A percentile compares a stretch with the other conserved stretches of the same genome.
phyloP scores from a whole-genome alignment of 2,797 vertebrate species.

The Cyprinella venusta region DNA sequence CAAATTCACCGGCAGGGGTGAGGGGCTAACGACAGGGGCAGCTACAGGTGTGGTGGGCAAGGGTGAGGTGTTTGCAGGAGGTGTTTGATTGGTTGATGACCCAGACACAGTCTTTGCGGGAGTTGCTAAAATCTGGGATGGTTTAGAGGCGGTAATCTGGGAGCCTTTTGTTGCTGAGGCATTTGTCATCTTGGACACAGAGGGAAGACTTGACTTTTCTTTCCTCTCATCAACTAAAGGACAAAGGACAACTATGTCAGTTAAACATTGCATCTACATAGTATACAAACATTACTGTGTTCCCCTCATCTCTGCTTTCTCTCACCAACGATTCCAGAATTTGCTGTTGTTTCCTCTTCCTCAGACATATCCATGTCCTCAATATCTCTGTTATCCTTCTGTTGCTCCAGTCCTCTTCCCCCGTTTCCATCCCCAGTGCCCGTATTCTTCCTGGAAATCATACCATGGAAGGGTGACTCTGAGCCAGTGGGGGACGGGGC shows the following conservation, averaged over 20 bases:
- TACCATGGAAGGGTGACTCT: constrained; percentile 88
- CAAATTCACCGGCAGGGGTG: constrained; percentile 83
- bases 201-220: constrained; percentile 71
- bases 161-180: constrained; percentile 45
- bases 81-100: constrained; percentile 48
- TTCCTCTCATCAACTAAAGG: constrained; percentile 83
- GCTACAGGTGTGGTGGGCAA: constrained; percentile 59
- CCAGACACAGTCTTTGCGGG: constrained; percentile 65
- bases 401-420: constrained; percentile 73
- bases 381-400: constrained; percentile 83
- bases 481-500: constrained; percentile 95
- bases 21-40: constrained; percentile 55
- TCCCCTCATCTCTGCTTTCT: not conserved
- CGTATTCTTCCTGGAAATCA: constrained; percentile 71
- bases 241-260: constrained; percentile 18
- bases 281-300: constrained; percentile 1
- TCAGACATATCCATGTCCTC: constrained; percentile 97
- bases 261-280: constrained; percentile 16
- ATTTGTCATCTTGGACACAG: constrained; percentile 68
- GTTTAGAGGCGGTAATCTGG: constrained; percentile 54
- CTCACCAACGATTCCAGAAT: constrained; percentile 74
- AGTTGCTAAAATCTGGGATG: constrained; percentile 55
- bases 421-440: constrained; percentile 64
- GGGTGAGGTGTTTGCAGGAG: constrained; percentile 37
- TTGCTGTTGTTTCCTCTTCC: constrained; percentile 76